These are phyloP conservation scores for Musca vetustissima DNA, from an alignment of 1,140 invertebrate species.

Conservation along the genomic window DNA sequence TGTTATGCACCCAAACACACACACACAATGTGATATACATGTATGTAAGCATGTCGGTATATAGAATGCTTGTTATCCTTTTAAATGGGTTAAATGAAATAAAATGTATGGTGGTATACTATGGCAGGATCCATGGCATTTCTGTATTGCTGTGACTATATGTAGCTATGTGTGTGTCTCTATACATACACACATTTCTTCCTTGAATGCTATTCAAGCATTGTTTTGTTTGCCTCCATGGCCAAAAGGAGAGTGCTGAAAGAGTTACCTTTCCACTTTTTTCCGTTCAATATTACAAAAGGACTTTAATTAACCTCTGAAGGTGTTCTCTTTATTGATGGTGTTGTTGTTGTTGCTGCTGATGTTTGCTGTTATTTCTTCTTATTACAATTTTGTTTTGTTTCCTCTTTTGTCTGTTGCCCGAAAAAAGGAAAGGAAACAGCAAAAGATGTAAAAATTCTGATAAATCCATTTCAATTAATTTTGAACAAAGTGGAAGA, in stretches of 20 bases:
- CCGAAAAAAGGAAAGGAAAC: neutral
- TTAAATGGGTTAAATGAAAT: slow-evolving; percentile 23
- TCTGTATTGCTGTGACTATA: too few relatives aligned
- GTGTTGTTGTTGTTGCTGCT: neutral
- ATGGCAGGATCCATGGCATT: too few relatives aligned
- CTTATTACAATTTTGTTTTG: slow-evolving; percentile 8
- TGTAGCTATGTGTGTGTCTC: neutral
- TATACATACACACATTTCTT: neutral
- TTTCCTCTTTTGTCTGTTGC: slow-evolving; percentile 2
- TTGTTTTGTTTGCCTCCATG: neutral
- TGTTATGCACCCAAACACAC: neutral
- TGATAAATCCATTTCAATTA: slow-evolving; percentile 23
- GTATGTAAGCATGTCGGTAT: neutral
- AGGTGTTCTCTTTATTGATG: neutral
- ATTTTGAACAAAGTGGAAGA: slow-evolving; percentile 24
- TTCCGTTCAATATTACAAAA: neutral
- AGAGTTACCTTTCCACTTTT: slow-evolving; percentile 22
- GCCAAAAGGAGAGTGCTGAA: slow-evolving; percentile 11
- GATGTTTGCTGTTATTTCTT: slow-evolving; percentile 8
- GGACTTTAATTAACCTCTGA: slow-evolving; percentile 17
- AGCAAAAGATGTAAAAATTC: slow-evolving; percentile 1
- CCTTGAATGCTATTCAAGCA: neutral
- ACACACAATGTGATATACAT: neutral
- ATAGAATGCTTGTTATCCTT: slow-evolving; percentile 9
- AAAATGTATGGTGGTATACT: slow-evolving; percentile 10